A percentile compares a stretch with the other conserved stretches of the same genome.
Conservation (phyloP, 1,140 invertebrate species). For the Heliothis subflexa region DNA sequence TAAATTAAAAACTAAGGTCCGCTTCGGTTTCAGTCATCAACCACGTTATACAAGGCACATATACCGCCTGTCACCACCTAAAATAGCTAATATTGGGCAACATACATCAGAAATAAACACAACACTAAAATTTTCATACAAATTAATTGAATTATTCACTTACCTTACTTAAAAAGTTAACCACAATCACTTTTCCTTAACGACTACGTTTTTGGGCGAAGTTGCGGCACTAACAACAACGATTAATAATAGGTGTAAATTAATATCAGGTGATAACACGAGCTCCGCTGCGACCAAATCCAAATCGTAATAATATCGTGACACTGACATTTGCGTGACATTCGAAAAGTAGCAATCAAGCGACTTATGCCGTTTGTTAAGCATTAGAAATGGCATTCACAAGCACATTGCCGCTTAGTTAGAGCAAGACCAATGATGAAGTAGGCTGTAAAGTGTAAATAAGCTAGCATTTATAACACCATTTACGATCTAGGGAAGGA, state of each 20-base stretch:
- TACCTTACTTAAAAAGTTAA: conserved; percentile 2
- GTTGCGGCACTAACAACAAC: conserved; percentile 23
- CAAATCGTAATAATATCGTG: not conserved
- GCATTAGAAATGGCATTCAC: no score
- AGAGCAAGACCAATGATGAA: no score
- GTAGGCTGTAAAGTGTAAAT: no score
- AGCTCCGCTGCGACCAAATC: conserved; percentile 1
- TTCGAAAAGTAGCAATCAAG: no score
- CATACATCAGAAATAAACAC: conserved; percentile 57
- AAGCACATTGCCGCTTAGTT: no score
- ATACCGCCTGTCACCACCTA: conserved; percentile 69
- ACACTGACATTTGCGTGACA: conserved; percentile 1
- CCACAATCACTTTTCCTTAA: conserved; percentile 23
- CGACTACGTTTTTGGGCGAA: conserved; percentile 6
- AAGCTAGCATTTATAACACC: no score
- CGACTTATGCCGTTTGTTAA: no score
- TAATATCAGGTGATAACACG: conserved; percentile 51
- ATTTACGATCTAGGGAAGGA: no score
- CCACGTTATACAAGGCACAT: conserved; percentile 14
- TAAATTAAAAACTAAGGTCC: no score
- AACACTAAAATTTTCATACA: conserved; percentile 2
- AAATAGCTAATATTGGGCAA: conserved; percentile 77
- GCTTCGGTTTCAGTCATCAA: not conserved
- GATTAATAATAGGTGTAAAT: conserved; percentile 50
- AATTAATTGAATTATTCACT: not conserved